Evolutionary conservation across 2,797 vertebrate species (phyloP).

Genomic region (Pangasius macronema): DNA sequence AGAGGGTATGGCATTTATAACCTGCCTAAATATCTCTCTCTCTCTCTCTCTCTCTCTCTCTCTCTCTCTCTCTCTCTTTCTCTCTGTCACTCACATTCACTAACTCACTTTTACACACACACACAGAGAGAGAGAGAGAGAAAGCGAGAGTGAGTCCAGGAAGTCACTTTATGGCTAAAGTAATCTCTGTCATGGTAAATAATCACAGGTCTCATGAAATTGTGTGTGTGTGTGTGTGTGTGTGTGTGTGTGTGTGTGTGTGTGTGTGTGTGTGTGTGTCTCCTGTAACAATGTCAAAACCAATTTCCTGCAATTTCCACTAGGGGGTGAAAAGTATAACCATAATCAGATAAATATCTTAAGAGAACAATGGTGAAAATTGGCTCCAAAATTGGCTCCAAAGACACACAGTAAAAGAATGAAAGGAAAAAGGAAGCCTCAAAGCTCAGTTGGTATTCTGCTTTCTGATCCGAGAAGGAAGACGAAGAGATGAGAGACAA

Average conservation of each 20-base stretch:
- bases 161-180: constrained; percentile 2
- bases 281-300: constrained; percentile 11
- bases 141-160: neutral
- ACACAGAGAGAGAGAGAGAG: neutral
- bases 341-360: constrained; percentile 43
- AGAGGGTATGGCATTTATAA: constrained; percentile 28
- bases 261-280: constrained; percentile 19
- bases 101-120: neutral
- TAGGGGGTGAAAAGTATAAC: constrained; percentile 47
- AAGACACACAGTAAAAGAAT: constrained; percentile 28
- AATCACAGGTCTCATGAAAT: constrained; percentile 8
- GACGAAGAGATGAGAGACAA: constrained; percentile 54
- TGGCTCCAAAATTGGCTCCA: constrained; percentile 31
- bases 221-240: constrained; percentile 5
- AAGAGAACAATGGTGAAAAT: constrained; percentile 44
- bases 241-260: constrained; percentile 3
- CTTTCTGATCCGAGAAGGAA: constrained; percentile 32
- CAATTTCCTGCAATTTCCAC: constrained; percentile 41
- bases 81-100: neutral
- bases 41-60: neutral
- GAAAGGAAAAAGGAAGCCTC: constrained; percentile 38
- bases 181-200: constrained; percentile 18
- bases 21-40: neutral
- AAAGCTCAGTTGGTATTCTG: constrained; percentile 37
- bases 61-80: neutral